A percentile compares a stretch with the other conserved stretches of the same genome.
These are phyloP conservation scores for Lytechinus variegatus DNA, from an alignment of 35 echinoderm and acorn worm species.

Conservation along the genomic window DNA sequence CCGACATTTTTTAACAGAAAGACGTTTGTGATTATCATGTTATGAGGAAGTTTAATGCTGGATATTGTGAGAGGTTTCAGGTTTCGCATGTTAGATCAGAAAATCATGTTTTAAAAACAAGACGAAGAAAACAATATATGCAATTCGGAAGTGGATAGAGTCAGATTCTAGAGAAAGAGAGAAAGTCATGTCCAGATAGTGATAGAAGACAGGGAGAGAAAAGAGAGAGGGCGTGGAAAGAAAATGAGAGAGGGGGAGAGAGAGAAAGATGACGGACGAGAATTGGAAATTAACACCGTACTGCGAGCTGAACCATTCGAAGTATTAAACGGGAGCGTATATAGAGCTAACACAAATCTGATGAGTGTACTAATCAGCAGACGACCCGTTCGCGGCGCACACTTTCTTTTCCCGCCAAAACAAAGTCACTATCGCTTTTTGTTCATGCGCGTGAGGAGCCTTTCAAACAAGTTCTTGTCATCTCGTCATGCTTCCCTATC, in stretches of 20 bases:
- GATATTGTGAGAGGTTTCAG: too few species aligned
- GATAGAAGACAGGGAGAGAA: too few species aligned
- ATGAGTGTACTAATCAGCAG: background rate
- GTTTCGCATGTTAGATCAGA: too few species aligned
- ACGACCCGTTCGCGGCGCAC: conserved; percentile 4
- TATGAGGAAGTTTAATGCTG: too few species aligned
- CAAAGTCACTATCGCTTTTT: background rate
- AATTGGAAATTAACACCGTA: background rate
- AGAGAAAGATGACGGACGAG: background rate
- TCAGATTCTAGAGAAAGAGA: too few species aligned
- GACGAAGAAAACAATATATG: too few species aligned
- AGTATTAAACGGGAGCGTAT: background rate
- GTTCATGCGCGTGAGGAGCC: background rate
- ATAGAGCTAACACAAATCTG: background rate
- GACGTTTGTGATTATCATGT: too few species aligned
- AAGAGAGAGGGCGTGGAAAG: background rate
- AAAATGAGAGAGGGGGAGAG: background rate
- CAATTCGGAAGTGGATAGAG: too few species aligned
- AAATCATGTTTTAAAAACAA: too few species aligned
- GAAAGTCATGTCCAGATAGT: too few species aligned
- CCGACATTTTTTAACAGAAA: too few species aligned
- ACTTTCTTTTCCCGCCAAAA: background rate
- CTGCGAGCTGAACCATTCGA: background rate
- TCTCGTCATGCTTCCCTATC: background rate
- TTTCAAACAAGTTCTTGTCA: background rate